A percentile compares a stretch with the other conserved stretches of the same genome.
Evolutionary conservation across 2,113 vertebrate genomes (phyloP).

Genomic region (Eretmochelys imbricata): DNA sequence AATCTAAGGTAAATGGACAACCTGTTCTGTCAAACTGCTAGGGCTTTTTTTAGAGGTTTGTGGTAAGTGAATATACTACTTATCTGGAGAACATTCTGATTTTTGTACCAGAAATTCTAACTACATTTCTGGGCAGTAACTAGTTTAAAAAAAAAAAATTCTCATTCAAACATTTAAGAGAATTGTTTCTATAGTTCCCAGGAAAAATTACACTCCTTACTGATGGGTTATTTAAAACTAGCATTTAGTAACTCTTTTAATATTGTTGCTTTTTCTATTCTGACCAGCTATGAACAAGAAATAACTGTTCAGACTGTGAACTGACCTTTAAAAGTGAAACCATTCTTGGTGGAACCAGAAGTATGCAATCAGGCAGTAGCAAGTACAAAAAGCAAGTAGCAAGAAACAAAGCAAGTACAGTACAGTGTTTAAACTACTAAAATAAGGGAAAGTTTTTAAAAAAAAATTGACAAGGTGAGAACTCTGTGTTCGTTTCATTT

Average conservation of each 20-base stretch:
- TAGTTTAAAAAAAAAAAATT: background rate
- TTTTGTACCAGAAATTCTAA: background rate
- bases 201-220: background rate
- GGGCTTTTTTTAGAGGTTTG: background rate
- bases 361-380: no score
- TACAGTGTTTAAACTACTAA: background rate
- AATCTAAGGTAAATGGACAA: conserved; percentile 50
- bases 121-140: background rate
- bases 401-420: no score
- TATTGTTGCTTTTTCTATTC: background rate
- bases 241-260: background rate
- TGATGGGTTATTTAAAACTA: background rate
- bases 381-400: no score
- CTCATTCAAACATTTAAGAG: background rate
- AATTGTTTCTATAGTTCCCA: background rate
- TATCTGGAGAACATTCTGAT: background rate
- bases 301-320: background rate
- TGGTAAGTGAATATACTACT: background rate
- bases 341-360: background rate
- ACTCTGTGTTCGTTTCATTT: no score
- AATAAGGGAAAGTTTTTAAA: background rate
- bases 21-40: conserved; percentile 64
- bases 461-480: no score
- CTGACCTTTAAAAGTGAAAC: background rate
- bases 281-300: background rate